A percentile compares a stretch with the other conserved stretches of the same genome.
These are phyloP conservation scores for Gisinianus flammeolus DNA, from an alignment of 2,888 invertebrate species.

Conservation along the genomic window DNA sequence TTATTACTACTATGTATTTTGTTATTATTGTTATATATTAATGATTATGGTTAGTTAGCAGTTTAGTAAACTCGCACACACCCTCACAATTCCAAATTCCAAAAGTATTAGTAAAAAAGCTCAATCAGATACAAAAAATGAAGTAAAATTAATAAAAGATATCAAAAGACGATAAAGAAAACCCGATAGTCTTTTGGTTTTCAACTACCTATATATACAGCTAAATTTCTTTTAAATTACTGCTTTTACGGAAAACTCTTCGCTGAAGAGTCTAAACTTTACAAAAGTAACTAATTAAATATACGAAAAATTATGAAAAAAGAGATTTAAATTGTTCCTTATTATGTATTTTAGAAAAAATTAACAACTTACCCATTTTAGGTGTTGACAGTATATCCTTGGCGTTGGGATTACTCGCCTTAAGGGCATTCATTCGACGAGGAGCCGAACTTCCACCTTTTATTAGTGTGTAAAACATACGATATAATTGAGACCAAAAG, in stretches of 20 bases:
- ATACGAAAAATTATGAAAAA: background rate
- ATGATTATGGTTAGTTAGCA: background rate
- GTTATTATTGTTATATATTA: slow-evolving; percentile 1
- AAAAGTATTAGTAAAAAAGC: too few relatives aligned
- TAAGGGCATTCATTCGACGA: slow-evolving; percentile 84
- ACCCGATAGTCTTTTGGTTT: too few relatives aligned
- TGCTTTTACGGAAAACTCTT: too few relatives aligned
- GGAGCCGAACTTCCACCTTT: slow-evolving; percentile 59
- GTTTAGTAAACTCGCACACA: background rate
- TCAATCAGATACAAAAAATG: too few relatives aligned
- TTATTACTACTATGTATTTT: background rate
- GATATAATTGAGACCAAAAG: too few relatives aligned
- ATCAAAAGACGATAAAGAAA: too few relatives aligned
- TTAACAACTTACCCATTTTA: slow-evolving; percentile 72
- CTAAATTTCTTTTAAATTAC: background rate
- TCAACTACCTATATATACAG: background rate
- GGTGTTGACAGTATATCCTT: slow-evolving; percentile 76
- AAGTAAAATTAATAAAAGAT: too few relatives aligned
- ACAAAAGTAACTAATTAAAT: background rate
- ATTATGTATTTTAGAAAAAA: background rate
- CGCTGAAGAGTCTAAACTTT: background rate
- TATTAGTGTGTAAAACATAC: too few relatives aligned
- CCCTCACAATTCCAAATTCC: background rate
- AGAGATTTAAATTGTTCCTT: background rate
- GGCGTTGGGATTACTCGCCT: slow-evolving; percentile 79